Conservation (phyloP, 2,113 vertebrate species). For the Pantherophis guttatus region DNA sequence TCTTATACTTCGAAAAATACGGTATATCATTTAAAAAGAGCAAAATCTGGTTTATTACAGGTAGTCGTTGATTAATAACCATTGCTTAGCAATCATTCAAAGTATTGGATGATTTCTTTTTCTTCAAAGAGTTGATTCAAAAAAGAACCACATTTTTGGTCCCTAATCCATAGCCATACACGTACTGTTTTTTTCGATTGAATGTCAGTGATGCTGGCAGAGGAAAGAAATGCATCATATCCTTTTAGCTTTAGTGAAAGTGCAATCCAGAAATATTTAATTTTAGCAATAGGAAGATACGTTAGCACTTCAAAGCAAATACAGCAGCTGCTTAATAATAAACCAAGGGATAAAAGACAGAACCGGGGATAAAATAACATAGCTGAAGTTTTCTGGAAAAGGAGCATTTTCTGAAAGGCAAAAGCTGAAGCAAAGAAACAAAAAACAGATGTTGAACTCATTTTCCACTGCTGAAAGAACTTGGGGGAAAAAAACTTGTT, state of each 20-base stretch:
- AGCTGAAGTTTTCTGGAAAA: constrained; percentile 19
- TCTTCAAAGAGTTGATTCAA: neutral
- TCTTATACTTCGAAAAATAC: too few species aligned
- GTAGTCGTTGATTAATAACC: too few species aligned
- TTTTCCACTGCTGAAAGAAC: constrained; percentile 4
- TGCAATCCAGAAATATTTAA: constrained; percentile 45
- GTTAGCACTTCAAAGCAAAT: constrained; percentile 24
- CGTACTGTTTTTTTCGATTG: constrained; percentile 2
- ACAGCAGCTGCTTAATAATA: constrained; percentile 38
- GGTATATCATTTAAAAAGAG: neutral
- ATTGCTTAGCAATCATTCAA: neutral
- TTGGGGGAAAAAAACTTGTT: neutral
- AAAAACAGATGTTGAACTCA: neutral
- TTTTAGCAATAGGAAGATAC: constrained; percentile 36
- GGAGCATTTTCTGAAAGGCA: constrained; percentile 16
- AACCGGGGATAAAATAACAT: constrained; percentile 14
- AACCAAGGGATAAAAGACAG: constrained; percentile 24
- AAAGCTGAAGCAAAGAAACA: neutral
- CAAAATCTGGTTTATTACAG: neutral
- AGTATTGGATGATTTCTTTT: neutral
- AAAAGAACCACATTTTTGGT: neutral
- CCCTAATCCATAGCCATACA: neutral
- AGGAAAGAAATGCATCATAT: neutral
- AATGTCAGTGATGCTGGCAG: constrained; percentile 12
- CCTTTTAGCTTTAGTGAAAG: constrained; percentile 35